Conservation (phyloP, 2,113 vertebrate species). For the Amazona vittata region DNA sequence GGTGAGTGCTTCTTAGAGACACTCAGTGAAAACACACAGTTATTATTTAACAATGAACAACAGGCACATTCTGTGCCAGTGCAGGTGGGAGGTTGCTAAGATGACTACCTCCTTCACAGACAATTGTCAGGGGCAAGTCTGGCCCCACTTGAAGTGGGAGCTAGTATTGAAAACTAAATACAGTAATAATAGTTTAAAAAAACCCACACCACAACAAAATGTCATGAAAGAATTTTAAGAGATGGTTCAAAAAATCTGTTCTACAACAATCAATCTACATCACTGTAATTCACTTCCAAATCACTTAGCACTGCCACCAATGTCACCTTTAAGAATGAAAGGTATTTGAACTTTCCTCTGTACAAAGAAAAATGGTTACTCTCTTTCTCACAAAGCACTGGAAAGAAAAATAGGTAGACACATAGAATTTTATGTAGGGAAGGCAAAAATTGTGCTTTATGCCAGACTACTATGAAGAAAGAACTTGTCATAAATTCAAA, state of each 20-base stretch:
- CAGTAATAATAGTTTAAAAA: background rate
- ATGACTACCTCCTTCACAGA: background rate
- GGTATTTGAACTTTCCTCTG: background rate
- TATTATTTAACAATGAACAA: background rate
- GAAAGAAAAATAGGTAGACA: constrained; percentile 29
- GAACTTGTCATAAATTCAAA: constrained; percentile 72
- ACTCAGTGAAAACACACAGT: background rate
- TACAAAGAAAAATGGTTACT: background rate
- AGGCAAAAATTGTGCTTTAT: constrained; percentile 70
- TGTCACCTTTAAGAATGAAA: constrained; percentile 12
- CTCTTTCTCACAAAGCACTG: constrained; percentile 15
- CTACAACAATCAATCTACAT: background rate
- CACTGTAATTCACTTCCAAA: background rate
- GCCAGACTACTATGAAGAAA: constrained; percentile 64
- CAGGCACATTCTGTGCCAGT: background rate
- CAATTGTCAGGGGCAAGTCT: background rate
- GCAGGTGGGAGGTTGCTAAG: background rate
- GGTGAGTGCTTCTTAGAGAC: background rate
- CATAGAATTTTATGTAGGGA: constrained; percentile 52
- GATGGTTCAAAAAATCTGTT: background rate
- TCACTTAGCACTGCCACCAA: background rate
- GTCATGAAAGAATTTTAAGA: background rate
- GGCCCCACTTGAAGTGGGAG: background rate
- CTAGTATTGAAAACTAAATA: background rate
- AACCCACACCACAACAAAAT: accelerated